phyloP scores from a whole-genome alignment of 2,113 vertebrate species.

The Hippotragus niger region DNA sequence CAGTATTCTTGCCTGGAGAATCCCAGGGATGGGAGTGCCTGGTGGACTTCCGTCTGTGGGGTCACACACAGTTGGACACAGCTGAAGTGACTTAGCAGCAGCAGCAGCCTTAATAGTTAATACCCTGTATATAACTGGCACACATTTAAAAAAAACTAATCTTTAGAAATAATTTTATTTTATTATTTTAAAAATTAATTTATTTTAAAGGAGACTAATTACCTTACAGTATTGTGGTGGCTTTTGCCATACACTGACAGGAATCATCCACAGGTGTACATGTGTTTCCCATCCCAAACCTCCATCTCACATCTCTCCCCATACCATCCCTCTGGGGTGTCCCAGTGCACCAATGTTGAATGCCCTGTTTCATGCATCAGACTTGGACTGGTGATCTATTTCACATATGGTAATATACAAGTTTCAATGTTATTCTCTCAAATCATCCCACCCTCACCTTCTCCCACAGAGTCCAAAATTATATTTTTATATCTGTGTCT shows the following conservation, averaged over 20 bases:
- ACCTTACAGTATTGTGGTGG: not conserved
- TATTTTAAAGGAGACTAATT: not conserved
- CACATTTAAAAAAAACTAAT: not conserved
- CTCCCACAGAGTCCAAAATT: not conserved
- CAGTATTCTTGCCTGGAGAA: no score
- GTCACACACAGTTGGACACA: no score
- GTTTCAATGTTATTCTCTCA: not conserved
- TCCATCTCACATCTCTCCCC: not conserved
- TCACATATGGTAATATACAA: not conserved
- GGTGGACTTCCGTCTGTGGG: no score
- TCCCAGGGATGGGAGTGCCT: no score
- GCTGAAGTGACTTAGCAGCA: no score
- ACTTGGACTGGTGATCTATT: not conserved
- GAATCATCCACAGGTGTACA: not conserved
- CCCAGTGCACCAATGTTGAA: not conserved
- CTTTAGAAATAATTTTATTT: not conserved
- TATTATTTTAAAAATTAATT: not conserved
- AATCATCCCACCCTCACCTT: not conserved
- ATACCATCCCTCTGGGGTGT: not conserved
- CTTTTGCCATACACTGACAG: not conserved
- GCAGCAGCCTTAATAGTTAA: not conserved
- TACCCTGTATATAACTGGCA: not conserved
- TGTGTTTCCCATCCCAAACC: not conserved
- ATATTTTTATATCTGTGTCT: not conserved
- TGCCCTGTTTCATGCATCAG: not conserved